Conservation (phyloP, 2,797 vertebrate species). For the Xyrichtys novacula region DNA sequence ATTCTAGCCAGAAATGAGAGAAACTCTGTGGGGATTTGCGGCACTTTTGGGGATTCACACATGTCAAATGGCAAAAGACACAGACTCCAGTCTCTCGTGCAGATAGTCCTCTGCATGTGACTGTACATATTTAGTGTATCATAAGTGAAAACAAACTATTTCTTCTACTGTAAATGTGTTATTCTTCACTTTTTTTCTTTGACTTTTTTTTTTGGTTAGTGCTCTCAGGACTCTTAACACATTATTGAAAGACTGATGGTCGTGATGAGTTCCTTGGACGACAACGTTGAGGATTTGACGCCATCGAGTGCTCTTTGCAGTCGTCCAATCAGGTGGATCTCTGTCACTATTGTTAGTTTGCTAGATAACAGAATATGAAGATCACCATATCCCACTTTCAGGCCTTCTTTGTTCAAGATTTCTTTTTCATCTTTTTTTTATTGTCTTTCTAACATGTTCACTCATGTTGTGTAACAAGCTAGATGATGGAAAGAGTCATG, state of each 20-base stretch:
- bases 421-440: slow-evolving; percentile 34
- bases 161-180: slow-evolving; percentile 96
- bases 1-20: slow-evolving; percentile 86
- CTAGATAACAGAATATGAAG: slow-evolving; percentile 58
- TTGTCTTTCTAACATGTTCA: slow-evolving; percentile 66
- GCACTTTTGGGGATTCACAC: slow-evolving; percentile 86
- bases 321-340: slow-evolving; percentile 73
- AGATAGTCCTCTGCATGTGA: slow-evolving; percentile 90
- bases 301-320: slow-evolving; percentile 55
- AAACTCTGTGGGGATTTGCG: slow-evolving; percentile 87
- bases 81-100: slow-evolving; percentile 91
- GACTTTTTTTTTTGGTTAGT: slow-evolving; percentile 88
- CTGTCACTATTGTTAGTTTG: slow-evolving; percentile 58
- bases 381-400: slow-evolving; percentile 66
- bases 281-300: slow-evolving; percentile 56
- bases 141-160: slow-evolving; percentile 91
- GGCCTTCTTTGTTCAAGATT: slow-evolving; percentile 64
- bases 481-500: slow-evolving; percentile 28
- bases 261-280: slow-evolving; percentile 69
- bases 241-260: slow-evolving; percentile 85
- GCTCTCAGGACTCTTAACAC: slow-evolving; percentile 99
- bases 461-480: slow-evolving; percentile 56
- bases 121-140: slow-evolving; percentile 98
- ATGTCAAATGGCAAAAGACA: slow-evolving; percentile 83
- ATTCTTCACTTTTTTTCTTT: slow-evolving; percentile 91